These are phyloP conservation scores for Poecilia velifera DNA, from an alignment of 2,797 vertebrate genomes.

Conservation along the genomic window DNA sequence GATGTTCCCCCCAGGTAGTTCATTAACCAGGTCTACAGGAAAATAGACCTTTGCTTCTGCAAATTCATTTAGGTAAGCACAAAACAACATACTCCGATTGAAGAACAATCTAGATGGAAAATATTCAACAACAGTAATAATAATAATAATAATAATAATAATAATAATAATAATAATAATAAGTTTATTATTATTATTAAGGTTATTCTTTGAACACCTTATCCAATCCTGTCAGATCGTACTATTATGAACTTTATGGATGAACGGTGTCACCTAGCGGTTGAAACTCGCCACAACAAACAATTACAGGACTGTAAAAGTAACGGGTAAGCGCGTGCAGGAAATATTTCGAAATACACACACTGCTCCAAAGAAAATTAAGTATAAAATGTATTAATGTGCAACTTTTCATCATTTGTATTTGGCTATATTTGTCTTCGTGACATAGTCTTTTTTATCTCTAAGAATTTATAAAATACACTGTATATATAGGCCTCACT, in stretches of 20 bases:
- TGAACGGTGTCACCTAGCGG: slow-evolving; percentile 4
- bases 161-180: background rate
- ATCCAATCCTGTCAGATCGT: background rate
- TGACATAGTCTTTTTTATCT: background rate
- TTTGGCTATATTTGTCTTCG: background rate
- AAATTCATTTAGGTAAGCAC: background rate
- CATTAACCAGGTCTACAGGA: background rate
- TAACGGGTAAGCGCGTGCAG: background rate
- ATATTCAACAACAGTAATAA: background rate
- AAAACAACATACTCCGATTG: background rate
- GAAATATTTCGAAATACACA: background rate
- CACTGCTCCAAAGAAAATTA: background rate
- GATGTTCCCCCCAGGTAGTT: background rate
- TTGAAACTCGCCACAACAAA: background rate
- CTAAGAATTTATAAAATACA: background rate
- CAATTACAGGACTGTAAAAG: too few species aligned
- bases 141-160: background rate
- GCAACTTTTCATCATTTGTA: background rate
- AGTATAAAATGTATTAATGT: background rate
- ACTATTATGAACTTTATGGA: background rate
- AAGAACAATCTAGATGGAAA: background rate
- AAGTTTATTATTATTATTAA: background rate
- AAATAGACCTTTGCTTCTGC: slow-evolving; percentile 2
- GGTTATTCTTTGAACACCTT: background rate
- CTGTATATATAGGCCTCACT: background rate